Evolutionary conservation across 2,113 vertebrate genomes (phyloP).

Genomic region (Caracal caracal): DNA sequence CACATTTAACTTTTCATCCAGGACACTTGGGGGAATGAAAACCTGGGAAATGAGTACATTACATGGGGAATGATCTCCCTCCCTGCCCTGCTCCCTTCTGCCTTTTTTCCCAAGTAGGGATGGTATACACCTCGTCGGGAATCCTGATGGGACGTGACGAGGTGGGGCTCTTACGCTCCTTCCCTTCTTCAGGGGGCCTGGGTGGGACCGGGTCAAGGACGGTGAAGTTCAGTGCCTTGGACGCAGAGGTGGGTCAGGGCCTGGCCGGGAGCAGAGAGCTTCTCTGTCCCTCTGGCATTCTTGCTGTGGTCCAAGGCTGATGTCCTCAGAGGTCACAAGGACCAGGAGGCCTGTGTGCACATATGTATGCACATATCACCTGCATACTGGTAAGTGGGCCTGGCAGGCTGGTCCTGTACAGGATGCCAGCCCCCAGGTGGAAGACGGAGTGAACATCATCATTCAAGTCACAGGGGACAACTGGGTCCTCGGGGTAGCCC

Average conservation of each 20-base stretch:
- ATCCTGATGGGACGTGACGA: accelerated
- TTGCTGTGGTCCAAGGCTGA: background rate
- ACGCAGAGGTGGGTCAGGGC: background rate
- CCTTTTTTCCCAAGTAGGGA: background rate
- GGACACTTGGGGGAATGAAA: background rate
- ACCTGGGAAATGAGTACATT: background rate
- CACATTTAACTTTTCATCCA: background rate
- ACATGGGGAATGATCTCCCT: background rate
- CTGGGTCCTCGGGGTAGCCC: background rate
- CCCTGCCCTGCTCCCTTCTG: background rate
- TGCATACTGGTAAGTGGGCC: background rate
- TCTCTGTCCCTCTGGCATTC: background rate
- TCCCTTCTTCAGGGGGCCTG: background rate
- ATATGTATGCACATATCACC: background rate
- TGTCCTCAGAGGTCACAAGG: background rate
- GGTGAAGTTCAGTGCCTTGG: background rate
- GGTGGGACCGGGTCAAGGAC: background rate
- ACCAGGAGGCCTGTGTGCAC: background rate
- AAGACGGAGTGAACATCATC: background rate
- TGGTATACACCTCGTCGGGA: accelerated
- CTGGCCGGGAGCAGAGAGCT: background rate
- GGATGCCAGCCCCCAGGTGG: background rate
- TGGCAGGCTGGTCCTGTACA: background rate
- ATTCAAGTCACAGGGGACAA: accelerated
- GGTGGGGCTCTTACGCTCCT: background rate